Percentiles rank a stretch among this genome's conserved stretches.
Evolutionary conservation across 2,113 vertebrate genomes (phyloP).

Genomic region (Capreolus pygargus): DNA sequence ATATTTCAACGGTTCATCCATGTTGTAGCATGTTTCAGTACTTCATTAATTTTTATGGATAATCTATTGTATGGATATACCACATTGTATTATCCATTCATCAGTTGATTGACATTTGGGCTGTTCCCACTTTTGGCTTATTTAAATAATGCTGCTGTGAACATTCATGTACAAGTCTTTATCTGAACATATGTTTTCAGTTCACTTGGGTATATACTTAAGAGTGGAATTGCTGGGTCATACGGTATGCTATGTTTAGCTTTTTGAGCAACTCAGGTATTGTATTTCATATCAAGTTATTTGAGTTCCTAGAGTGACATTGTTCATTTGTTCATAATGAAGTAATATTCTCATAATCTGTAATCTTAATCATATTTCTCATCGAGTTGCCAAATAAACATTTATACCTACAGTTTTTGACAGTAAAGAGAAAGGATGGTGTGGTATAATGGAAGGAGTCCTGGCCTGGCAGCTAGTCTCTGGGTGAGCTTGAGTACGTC

Average conservation of each 20-base stretch:
- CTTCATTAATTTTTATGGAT: conserved; percentile 38
- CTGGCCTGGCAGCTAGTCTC: neutral
- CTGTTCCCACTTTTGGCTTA: neutral
- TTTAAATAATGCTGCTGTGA: neutral
- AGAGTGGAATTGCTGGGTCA: neutral
- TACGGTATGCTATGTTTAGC: neutral
- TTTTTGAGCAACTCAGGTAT: conserved; percentile 1
- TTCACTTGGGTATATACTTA: conserved; percentile 6
- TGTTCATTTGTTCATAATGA: conserved; percentile 43
- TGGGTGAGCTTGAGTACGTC: conserved; percentile 36
- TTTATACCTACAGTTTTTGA: neutral
- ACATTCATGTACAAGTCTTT: conserved; percentile 1
- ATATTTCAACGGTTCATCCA: conserved; percentile 23
- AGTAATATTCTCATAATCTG: neutral
- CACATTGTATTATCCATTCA: neutral
- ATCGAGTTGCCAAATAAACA: conserved; percentile 33
- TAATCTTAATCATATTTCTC: conserved; percentile 26
- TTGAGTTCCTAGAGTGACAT: conserved; percentile 25
- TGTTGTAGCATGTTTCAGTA: neutral
- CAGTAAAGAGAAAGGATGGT: neutral
- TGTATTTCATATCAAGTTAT: conserved; percentile 15
- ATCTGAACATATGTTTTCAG: conserved; percentile 33
- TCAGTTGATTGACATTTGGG: neutral
- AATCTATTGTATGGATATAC: neutral
- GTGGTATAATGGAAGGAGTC: neutral